Evolutionary conservation across 1,140 invertebrate species (phyloP), one percentile per base, ranked within the genome.

Genomic region (Drepana arcuata): DNA sequence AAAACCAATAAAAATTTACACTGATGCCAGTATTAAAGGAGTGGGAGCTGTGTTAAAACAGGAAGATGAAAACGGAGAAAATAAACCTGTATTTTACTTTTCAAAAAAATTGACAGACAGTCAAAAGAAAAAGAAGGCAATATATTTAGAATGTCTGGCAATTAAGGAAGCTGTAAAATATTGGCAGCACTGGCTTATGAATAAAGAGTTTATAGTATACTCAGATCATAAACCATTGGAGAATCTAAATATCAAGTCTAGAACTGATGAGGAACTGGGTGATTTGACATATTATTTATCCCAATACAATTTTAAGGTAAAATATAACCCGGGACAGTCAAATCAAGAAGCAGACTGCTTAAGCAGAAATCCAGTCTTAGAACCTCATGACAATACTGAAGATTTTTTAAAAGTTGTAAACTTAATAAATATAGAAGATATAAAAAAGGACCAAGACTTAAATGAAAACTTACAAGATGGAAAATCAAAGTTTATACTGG

Each of bases 171-270:
- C n/a, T n/a, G n/a, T n/a, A n/a, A n/a, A n/a, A n/a, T n/a, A n/a
- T n/a, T n/a, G n/a, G n/a, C n/a, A n/a, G n/a, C n/a, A n/a, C n/a
- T n/a, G n/a, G 61, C 37, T 81, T 4, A 68, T 79, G 34, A 63
- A 54, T 12, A 75, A 46, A 37, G 14, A 28, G 42, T 79, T 79
- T 34, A 67, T 16, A 29, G 64, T 77, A 26, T 74, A 43, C 29
- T 64, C 71, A 33, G 70, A 77, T 44, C 69, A 81, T 40, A 78
- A 74, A 49, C 66, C 71, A 27, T 35, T 79, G 34, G 62, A 77
- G 48, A 77, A 77, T 16, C 27, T 79, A 36, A 77, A 74, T 33
- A 39, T 68, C 18, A 21, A 21, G 18, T n/a, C n/a, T n/a, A n/a
- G n/a, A n/a, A n/a, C n/a, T n/a, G n/a, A n/a, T n/a, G n/a, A n/a